phyloP scores from a whole-genome alignment of 2,888 invertebrate species.

The Aethes cnicana region DNA sequence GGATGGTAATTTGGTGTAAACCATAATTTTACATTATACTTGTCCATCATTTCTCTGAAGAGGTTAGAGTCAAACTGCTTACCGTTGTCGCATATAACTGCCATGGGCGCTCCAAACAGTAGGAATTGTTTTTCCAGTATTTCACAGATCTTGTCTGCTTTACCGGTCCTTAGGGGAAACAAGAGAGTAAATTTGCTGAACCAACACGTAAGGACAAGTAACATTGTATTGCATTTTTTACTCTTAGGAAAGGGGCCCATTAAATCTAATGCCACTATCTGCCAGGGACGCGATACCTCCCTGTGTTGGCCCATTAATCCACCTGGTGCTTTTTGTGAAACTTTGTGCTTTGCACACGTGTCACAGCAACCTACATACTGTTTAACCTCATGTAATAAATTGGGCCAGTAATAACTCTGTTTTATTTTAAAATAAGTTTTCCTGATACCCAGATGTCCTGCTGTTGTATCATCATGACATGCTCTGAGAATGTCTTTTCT shows the following conservation, averaged over 20 bases:
- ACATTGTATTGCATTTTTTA: slow-evolving; percentile 1
- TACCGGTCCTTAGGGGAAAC: not conserved
- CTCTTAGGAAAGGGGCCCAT: slow-evolving; percentile 6
- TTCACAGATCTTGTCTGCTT: slow-evolving; percentile 27
- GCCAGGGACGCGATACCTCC: not conserved
- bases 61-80: slow-evolving; percentile 31
- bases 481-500: not conserved
- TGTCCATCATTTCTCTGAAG: slow-evolving; percentile 26
- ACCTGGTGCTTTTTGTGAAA: not conserved
- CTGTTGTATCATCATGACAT: slow-evolving; percentile 7
- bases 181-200: slow-evolving; percentile 5
- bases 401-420: not conserved
- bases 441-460: not conserved
- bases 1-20: slow-evolving; percentile 42
- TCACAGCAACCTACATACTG: not conserved
- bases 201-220: slow-evolving; percentile 1
- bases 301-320: not conserved
- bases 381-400: not conserved
- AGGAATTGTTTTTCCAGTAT: slow-evolving; percentile 32
- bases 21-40: slow-evolving; percentile 25
- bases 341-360: not conserved
- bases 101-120: slow-evolving; percentile 28
- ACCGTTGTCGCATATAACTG: slow-evolving; percentile 35
- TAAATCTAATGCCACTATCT: too few relatives aligned
- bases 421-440: not conserved